Evolutionary conservation across 1,140 invertebrate species (phyloP), one percentile per base, ranked within the genome.

Genomic region (Zaprionus ornatus): DNA sequence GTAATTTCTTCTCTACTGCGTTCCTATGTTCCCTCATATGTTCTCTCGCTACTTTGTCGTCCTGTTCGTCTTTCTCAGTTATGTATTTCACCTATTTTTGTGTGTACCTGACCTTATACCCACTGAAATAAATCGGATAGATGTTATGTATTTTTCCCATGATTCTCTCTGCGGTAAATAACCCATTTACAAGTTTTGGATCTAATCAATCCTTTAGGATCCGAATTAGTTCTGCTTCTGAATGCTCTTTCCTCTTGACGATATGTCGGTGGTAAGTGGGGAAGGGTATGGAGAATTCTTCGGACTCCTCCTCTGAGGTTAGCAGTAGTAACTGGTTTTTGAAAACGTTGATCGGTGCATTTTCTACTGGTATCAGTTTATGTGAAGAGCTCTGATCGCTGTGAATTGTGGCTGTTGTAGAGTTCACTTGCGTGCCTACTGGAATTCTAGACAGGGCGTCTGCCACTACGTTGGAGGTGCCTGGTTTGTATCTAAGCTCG

Each of bases 91-190:
- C 29, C 9, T 29, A 9, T 29, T 29, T 29, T 10, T 37, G 12
- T 12, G 12, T 15, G 19, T 32, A 61, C 1, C 59, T 2, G 13
- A 55, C 27, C 23, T 74, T 70, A 40, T 63, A 64, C 27, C 19
- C 29, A 5, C 23, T 48, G 10, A 75, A 70, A n/a, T 74, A 37
- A n/a, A 21, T 12, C 3, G 59, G 66, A 23, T 48, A 70, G 3
- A 74, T 48, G 3, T 74, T 32, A 7, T 75, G 73, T 13, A 64
- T 75, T 19, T 48, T 59, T 4, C 59, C 59, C 52, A 75, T 70
- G 9, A 64, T 54, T 0, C 2, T 6, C 42, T 75, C 66, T n/a
- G 54, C 5, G 37, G 48, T 59, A 10, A 40, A 45, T 3, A 75
- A 3, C 0, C 66, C 52, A 32, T 75, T 75, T 1, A 75, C 23